These are phyloP conservation scores for Bombylius major DNA, from an alignment of 2,888 invertebrate species.

Conservation along the genomic window DNA sequence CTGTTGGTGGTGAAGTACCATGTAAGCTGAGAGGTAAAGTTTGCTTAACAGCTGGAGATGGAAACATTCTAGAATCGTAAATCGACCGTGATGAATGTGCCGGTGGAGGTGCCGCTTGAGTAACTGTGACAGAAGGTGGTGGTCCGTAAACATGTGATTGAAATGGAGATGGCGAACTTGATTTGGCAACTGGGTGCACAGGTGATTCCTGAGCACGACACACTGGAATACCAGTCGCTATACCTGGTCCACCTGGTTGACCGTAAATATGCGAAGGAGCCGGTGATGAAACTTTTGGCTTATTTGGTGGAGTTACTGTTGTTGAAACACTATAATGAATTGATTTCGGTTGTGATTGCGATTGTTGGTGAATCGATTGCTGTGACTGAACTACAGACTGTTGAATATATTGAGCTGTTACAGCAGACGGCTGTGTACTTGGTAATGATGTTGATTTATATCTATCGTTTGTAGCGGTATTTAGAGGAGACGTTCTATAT, in stretches of 20 bases:
- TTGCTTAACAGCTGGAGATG: constrained; percentile 22
- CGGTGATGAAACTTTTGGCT: constrained; percentile 60
- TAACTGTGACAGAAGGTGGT: constrained; percentile 38
- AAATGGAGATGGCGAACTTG: constrained; percentile 41
- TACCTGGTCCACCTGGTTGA: constrained; percentile 34
- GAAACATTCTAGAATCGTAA: constrained; percentile 24
- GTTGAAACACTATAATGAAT: constrained; percentile 18
- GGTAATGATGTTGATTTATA: constrained; percentile 32
- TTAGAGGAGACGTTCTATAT: constrained; percentile 32
- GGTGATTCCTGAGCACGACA: constrained; percentile 36
- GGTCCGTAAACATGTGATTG: constrained; percentile 33
- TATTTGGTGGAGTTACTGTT: constrained; percentile 29
- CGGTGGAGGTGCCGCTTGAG: constrained; percentile 42
- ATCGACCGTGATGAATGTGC: constrained; percentile 37
- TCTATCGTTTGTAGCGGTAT: constrained; percentile 34
- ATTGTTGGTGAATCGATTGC: constrained; percentile 16
- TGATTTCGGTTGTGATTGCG: constrained; percentile 31
- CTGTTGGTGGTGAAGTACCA: constrained; percentile 39
- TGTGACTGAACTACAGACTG: constrained; percentile 14
- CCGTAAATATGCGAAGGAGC: constrained; percentile 42
- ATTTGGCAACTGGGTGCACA: constrained; percentile 37
- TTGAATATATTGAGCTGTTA: constrained; percentile 11
- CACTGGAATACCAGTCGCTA: constrained; percentile 44
- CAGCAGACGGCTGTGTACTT: constrained; percentile 23
- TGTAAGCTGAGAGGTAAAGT: constrained; percentile 24